phyloP scores from a whole-genome alignment of 2,888 invertebrate genomes.

The Panorpa germanica region DNA sequence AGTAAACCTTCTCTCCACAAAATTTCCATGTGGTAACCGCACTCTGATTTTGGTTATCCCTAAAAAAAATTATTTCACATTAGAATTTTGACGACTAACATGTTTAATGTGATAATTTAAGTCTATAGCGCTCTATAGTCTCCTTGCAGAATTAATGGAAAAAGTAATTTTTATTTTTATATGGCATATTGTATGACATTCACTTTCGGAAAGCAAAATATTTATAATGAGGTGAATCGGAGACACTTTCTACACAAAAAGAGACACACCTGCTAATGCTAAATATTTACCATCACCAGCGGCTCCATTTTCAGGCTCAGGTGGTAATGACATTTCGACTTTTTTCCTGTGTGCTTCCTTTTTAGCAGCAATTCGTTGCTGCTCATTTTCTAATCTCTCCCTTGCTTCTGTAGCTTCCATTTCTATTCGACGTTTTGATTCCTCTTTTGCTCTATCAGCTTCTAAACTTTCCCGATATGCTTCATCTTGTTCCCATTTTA shows the following conservation, averaged over 20 bases:
- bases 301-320: slow-evolving; percentile 44
- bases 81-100: too few species aligned
- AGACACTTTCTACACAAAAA: not conserved
- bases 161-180: too few species aligned
- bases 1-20: slow-evolving; percentile 60
- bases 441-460: slow-evolving; percentile 62
- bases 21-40: slow-evolving; percentile 58
- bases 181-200: too few species aligned
- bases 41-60: slow-evolving; percentile 65
- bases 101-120: too few species aligned
- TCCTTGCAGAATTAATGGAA: too few species aligned
- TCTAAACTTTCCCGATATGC: slow-evolving; percentile 82
- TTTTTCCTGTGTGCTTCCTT: slow-evolving; percentile 40
- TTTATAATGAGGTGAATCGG: too few species aligned
- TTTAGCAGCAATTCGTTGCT: slow-evolving; percentile 48
- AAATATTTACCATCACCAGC: slow-evolving; percentile 30
- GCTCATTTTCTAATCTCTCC: slow-evolving; percentile 55
- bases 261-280: not conserved
- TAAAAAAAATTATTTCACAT: too few species aligned
- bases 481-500: slow-evolving; percentile 85
- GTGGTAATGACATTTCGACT: slow-evolving; percentile 46
- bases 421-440: slow-evolving; percentile 60
- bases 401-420: slow-evolving; percentile 50
- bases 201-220: too few species aligned
- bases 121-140: too few species aligned